Evolutionary conservation across 2,113 vertebrate species (phyloP).

Genomic region (Trochalopteron elliotii): DNA sequence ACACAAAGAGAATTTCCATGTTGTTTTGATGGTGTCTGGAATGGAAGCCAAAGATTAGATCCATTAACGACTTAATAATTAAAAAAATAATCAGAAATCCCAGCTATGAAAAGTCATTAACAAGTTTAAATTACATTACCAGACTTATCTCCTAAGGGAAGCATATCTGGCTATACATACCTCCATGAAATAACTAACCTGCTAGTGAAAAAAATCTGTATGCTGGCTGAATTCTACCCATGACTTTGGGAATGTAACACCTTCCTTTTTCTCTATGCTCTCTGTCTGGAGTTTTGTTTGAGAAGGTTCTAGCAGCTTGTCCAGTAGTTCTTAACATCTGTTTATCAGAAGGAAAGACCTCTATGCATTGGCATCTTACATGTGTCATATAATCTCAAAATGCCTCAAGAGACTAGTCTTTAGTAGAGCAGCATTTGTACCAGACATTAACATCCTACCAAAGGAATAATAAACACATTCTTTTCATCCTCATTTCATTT

Average conservation of each 20-base stretch:
- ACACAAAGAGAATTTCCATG: not conserved
- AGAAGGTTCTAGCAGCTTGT: not conserved
- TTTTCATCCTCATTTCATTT: not conserved
- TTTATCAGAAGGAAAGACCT: not conserved
- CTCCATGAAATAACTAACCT: not conserved
- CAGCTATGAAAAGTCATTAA: not conserved
- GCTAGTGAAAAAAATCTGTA: not conserved
- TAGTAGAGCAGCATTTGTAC: not conserved
- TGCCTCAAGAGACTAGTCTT: not conserved
- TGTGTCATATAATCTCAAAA: not conserved
- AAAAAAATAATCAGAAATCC: not conserved
- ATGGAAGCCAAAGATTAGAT: not conserved
- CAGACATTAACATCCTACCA: not conserved
- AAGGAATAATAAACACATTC: not conserved
- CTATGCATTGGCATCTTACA: not conserved
- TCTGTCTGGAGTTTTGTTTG: not conserved
- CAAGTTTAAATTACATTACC: not conserved
- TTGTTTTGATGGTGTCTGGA: not conserved
- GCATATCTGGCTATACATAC: not conserved
- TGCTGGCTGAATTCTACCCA: not conserved
- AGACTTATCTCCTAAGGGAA: not conserved
- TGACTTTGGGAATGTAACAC: not conserved
- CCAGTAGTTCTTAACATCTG: not conserved
- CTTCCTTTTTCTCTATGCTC: not conserved
- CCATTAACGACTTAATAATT: not conserved